Evolutionary conservation across 1,140 invertebrate species (phyloP).

Genomic region (Hycleus cichorii): DNA sequence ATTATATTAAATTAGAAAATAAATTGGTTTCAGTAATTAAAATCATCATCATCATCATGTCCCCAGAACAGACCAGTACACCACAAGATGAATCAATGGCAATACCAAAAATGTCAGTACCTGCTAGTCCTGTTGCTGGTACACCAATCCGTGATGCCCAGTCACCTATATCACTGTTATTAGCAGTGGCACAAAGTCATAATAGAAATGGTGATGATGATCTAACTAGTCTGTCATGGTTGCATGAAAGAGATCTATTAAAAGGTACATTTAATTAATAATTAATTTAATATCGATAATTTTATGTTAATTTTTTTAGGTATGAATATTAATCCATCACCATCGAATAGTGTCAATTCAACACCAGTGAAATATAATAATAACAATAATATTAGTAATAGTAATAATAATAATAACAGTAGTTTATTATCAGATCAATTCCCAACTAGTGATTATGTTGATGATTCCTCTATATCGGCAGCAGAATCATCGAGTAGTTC

Average conservation of each 20-base stretch:
- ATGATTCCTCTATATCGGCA: conserved; percentile 40
- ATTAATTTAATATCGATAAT: conserved; percentile 6
- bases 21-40: conserved; percentile 6
- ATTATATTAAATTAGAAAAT: no score
- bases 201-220: conserved; percentile 54
- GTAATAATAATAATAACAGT: conserved; percentile 7
- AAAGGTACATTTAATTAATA: conserved; percentile 53
- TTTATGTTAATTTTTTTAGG: conserved; percentile 19
- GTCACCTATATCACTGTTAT: conserved; percentile 36
- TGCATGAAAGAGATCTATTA: conserved; percentile 84
- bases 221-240: conserved; percentile 80
- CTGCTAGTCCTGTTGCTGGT: conserved; percentile 35
- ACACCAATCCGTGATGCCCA: conserved; percentile 34
- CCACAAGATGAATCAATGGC: conserved; percentile 31
- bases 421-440: conserved; percentile 32
- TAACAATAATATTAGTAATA: conserved; percentile 10
- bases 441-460: conserved; percentile 41
- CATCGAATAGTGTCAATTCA: conserved; percentile 33
- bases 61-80: conserved; percentile 36
- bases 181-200: conserved; percentile 38
- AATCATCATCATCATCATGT: conserved; percentile 25
- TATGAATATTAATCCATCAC: conserved; percentile 38
- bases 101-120: conserved; percentile 37
- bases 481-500: conserved; percentile 37
- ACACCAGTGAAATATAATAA: conserved; percentile 33